A percentile compares a stretch with the other conserved stretches of the same genome.
Conservation (phyloP, 1,140 invertebrate species). For the Dendrolimus punctatus region DNA sequence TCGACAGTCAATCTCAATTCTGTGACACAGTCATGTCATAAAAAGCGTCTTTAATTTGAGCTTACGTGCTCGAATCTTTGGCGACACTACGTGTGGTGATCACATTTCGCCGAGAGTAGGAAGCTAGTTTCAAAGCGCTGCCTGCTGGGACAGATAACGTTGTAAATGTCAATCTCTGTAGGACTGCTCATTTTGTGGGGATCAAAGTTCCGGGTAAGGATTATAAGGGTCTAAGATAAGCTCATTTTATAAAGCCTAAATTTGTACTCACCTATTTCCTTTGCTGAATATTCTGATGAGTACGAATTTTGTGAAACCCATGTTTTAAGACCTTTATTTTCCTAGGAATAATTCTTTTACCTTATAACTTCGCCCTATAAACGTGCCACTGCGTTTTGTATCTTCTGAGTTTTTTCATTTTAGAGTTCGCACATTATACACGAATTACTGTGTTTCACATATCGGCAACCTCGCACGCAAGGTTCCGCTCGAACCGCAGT, state of each 20-base stretch:
- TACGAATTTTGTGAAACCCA: constrained; percentile 26
- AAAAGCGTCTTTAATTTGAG: neutral
- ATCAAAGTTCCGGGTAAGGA: constrained; percentile 61
- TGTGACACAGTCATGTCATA: neutral
- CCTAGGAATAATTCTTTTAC: no score
- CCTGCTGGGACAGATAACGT: constrained; percentile 51
- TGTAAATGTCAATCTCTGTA: constrained; percentile 59
- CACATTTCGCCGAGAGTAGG: constrained; percentile 28
- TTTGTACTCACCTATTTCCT: constrained; percentile 44
- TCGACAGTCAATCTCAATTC: neutral
- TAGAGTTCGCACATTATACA: no score
- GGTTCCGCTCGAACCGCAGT: no score
- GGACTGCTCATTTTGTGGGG: constrained; percentile 55
- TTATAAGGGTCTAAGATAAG: constrained; percentile 67
- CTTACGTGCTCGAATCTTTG: neutral
- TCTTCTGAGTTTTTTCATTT: no score
- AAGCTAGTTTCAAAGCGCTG: constrained; percentile 33
- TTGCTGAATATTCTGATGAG: constrained; percentile 29
- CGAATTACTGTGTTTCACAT: no score
- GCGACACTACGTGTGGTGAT: constrained; percentile 19
- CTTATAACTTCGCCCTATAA: no score
- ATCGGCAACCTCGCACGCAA: no score
- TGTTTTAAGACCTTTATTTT: no score
- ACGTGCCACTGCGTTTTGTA: no score
- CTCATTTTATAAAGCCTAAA: constrained; percentile 59